Evolutionary conservation across 2,888 invertebrate species (phyloP).

Genomic region (Cantharis flavilabris): DNA sequence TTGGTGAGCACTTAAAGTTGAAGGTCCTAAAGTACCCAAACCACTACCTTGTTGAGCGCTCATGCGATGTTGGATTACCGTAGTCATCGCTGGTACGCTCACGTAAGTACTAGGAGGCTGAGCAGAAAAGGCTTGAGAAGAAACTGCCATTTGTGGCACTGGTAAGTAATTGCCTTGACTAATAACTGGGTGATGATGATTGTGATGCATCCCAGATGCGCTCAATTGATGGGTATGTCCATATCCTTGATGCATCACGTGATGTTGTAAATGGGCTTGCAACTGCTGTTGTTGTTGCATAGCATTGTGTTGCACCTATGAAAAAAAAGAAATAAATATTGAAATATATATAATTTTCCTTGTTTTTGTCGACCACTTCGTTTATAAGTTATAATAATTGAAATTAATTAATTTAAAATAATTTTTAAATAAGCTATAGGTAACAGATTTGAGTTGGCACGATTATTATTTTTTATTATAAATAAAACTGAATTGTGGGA

Average conservation of each 20-base stretch:
- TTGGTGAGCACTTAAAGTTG: constrained; percentile 54
- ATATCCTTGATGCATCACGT: constrained; percentile 40
- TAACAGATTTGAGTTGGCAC: no score
- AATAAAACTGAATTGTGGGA: no score
- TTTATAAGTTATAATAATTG: no score
- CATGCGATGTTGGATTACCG: constrained; percentile 66
- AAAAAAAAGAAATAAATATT: not conserved
- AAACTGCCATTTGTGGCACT: constrained; percentile 62
- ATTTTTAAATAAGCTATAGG: no score
- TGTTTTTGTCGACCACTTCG: not conserved
- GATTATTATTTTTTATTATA: no score
- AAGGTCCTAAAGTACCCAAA: constrained; percentile 38
- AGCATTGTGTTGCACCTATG: constrained; percentile 30
- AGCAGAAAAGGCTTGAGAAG: constrained; percentile 61
- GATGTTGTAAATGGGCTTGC: constrained; percentile 44
- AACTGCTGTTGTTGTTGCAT: constrained; percentile 52
- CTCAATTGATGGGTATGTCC: constrained; percentile 50
- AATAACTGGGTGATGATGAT: constrained; percentile 53
- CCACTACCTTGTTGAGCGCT: constrained; percentile 57
- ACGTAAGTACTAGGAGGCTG: constrained; percentile 64
- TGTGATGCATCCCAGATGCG: constrained; percentile 51
- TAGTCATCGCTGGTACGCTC: constrained; percentile 66
- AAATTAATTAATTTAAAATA: no score
- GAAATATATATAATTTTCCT: not conserved
- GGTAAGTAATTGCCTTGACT: constrained; percentile 58